phyloP scores from a whole-genome alignment of 2,797 vertebrate species.

The Tinamus major region DNA sequence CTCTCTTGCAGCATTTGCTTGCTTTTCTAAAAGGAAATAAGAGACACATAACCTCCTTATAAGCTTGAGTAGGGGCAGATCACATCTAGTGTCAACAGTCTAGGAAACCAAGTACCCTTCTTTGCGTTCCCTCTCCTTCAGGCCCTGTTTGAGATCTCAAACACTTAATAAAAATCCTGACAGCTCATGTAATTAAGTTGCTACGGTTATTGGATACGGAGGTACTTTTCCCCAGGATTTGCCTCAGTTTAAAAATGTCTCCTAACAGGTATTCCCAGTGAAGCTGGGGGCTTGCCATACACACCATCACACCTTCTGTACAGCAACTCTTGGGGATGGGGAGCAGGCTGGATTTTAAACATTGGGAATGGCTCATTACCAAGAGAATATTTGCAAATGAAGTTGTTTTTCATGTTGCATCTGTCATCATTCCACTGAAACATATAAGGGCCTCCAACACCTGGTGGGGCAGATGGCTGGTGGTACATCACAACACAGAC shows the following conservation, averaged over 20 bases:
- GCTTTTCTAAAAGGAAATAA: slow-evolving; percentile 67
- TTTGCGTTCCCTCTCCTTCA: background rate
- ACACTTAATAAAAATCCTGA: background rate
- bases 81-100: background rate
- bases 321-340: rapidly evolving
- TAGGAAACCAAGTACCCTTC: background rate
- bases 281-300: background rate
- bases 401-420: slow-evolving; percentile 95
- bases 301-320: background rate
- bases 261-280: background rate
- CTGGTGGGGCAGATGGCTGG: slow-evolving; percentile 84
- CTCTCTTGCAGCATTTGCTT: slow-evolving; percentile 40
- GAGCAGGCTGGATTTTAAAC: background rate
- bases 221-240: background rate
- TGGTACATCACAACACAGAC: slow-evolving; percentile 92
- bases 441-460: slow-evolving; percentile 84
- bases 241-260: background rate
- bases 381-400: slow-evolving; percentile 94
- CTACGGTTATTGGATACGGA: background rate
- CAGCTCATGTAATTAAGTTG: background rate
- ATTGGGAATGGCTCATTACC: slow-evolving; percentile 76
- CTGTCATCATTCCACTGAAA: slow-evolving; percentile 94
- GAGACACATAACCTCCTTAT: background rate
- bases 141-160: background rate
- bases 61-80: background rate